phyloP scores from a whole-genome alignment of 2,113 vertebrate genomes.

The Eudyptes chrysolophus region DNA sequence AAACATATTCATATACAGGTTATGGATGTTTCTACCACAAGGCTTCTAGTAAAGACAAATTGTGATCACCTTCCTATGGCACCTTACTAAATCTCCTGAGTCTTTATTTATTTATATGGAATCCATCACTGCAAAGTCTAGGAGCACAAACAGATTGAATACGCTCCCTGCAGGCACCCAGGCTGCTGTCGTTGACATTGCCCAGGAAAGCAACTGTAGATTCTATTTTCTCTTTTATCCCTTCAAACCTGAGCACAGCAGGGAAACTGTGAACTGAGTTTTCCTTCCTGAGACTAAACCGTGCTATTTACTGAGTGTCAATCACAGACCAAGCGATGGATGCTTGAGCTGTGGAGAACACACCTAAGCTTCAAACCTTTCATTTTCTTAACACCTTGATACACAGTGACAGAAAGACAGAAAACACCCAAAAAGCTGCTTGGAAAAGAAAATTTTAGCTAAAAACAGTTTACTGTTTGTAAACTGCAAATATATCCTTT shows the following conservation, averaged over 20 bases:
- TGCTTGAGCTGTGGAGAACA: not conserved
- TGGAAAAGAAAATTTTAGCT: not conserved
- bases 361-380: not conserved
- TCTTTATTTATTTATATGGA: slow-evolving; percentile 47
- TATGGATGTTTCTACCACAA: not conserved
- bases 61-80: not conserved
- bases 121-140: slow-evolving; percentile 2
- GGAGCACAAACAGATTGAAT: slow-evolving; percentile 34
- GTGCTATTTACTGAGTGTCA: not conserved
- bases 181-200: not conserved
- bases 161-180: not conserved
- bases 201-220: not conserved
- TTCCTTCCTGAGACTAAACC: slow-evolving; percentile 3
- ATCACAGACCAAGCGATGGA: not conserved
- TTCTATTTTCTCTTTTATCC: not conserved
- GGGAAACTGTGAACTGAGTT: not conserved
- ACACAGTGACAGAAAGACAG: not conserved
- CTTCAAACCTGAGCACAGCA: not conserved
- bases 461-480: not conserved
- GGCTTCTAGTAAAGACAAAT: not conserved
- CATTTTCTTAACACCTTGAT: not conserved
- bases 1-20: not conserved
- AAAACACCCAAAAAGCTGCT: not conserved
- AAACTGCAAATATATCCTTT: not conserved
- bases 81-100: slow-evolving; percentile 27